Evolutionary conservation across 2,797 vertebrate species (phyloP), one percentile per base, ranked within the genome.

Genomic region (Hippopotamyrus pictus): DNA sequence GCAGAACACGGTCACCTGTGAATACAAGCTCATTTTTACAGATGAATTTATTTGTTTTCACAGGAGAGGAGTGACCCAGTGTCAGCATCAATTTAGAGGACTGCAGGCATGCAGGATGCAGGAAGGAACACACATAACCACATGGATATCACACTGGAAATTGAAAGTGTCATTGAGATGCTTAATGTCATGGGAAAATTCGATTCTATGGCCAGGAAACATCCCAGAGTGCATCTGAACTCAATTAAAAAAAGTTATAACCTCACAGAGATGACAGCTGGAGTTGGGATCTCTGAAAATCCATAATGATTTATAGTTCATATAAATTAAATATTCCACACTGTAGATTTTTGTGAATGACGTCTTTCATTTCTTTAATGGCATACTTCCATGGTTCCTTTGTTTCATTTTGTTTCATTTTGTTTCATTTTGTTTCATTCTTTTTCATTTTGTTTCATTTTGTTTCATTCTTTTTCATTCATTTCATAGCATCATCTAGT

Each of bases 21-120:
- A 57, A 8, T 87, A 57, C 19, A 2, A 44, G 7, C 53, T 87
- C 19, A 41, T 50, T 86, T 54, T 48, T 83, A 46, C 14, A 83
- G 37, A 22, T 83, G n/a, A 83, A 83, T 83, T 83, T 46, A 83
- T 83, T 46, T 83, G 46, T 83, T 83, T 83, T 46, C 41, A n/a
- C n/a, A 48, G 2, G 84, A 33, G 84, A 86, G 50, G 25, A 51
- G 50, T 48, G 48, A 53, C 46, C 46, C 11, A 2, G 25, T 51
- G 84, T 86, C 84, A 33, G 41, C 84, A 29, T 33, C n/a, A 22
- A 85, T 85, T 85, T 51, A 85, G 46, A 54, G 25, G 22, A 53
- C 48, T 25, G 17, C 11, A 85, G 83, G 48, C 19, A 54, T 1
- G 11, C 50, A 48, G 84, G 33, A 83, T 83, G 17, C 41, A 83